Evolutionary conservation across 37 sponge, comb jelly and placozoan species (phyloP).

Genomic region (Bolinopsis microptera): DNA sequence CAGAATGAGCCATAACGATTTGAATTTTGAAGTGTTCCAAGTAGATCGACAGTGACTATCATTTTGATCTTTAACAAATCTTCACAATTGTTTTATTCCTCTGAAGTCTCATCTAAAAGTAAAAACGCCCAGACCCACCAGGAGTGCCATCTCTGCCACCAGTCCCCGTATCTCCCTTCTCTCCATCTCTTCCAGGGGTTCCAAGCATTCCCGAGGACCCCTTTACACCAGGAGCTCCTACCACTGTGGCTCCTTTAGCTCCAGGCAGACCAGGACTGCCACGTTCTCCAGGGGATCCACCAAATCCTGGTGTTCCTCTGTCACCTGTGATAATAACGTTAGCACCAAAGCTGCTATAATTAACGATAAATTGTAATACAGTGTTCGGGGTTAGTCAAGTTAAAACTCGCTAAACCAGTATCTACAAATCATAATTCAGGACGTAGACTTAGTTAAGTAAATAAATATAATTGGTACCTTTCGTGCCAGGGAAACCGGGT

Average conservation of each 20-base stretch:
- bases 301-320: conserved; percentile 18
- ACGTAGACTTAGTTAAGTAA: too few species aligned
- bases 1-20: too few species aligned
- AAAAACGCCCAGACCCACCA: not conserved
- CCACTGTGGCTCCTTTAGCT: not conserved
- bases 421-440: too few species aligned
- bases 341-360: too few species aligned
- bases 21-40: too few species aligned
- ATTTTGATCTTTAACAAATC: too few species aligned
- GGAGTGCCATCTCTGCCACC: not conserved
- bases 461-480: too few species aligned
- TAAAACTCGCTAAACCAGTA: too few species aligned
- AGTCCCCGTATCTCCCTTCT: not conserved
- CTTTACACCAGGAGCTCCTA: not conserved
- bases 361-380: too few species aligned
- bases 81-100: not conserved
- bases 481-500: not conserved
- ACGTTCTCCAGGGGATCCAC: not conserved
- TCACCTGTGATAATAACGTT: too few species aligned
- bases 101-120: not conserved
- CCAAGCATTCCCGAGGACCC: conserved; percentile 9
- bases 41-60: too few species aligned
- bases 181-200: conserved; percentile 16
- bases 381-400: too few species aligned
- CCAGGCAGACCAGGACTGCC: not conserved